Percentiles rank a stretch among this genome's conserved stretches.
These are phyloP conservation scores for Falcaria lacertinaria DNA, from an alignment of 2,888 invertebrate genomes.

Conservation along the genomic window DNA sequence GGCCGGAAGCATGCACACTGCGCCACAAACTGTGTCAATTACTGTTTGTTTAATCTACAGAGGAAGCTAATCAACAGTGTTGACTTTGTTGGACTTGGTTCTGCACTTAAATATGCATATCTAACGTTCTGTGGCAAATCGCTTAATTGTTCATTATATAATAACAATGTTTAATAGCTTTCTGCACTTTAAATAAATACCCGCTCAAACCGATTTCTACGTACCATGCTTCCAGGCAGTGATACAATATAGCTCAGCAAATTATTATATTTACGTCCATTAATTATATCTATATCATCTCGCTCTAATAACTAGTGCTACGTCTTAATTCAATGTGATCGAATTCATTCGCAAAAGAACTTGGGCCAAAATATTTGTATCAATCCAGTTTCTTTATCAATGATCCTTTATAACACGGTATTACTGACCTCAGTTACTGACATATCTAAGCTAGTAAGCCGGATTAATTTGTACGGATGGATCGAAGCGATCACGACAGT, in stretches of 20 bases:
- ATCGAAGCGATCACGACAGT: constrained; percentile 8
- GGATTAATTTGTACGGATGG: background rate
- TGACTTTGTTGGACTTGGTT: constrained; percentile 23
- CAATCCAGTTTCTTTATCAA: background rate
- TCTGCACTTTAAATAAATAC: constrained; percentile 1
- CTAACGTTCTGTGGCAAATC: constrained; percentile 29
- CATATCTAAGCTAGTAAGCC: background rate
- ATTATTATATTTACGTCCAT: no score
- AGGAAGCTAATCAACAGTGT: constrained; percentile 45
- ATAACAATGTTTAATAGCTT: constrained; percentile 31
- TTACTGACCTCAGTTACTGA: no score
- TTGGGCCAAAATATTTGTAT: background rate
- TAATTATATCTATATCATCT: no score
- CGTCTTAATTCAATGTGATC: background rate
- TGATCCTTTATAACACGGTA: background rate
- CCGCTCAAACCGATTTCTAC: background rate
- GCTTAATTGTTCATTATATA: constrained; percentile 31
- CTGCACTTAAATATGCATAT: constrained; percentile 19
- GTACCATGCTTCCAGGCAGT: no score
- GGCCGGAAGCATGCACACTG: constrained; percentile 65
- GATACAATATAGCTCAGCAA: no score
- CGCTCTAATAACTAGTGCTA: no score
- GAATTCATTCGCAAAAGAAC: background rate
- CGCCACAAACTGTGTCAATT: constrained; percentile 58
- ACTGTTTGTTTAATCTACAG: constrained; percentile 51